Base-by-base conservation (phyloP, 2,113 vertebrate species). In the Arvicanthis niloticus region DNA sequence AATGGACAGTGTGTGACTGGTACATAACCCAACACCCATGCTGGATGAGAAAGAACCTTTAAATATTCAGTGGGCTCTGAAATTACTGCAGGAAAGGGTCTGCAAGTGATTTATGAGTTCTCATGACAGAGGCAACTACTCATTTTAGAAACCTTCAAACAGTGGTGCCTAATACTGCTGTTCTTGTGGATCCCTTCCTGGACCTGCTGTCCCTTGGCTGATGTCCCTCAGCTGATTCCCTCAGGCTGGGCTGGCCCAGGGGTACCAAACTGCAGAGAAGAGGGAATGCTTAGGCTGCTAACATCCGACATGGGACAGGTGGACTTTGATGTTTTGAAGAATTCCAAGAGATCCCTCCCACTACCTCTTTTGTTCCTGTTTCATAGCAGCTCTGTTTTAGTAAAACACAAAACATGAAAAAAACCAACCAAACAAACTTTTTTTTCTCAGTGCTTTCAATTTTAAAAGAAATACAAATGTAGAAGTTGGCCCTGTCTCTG, bases 381-480 rank as follows among this genome's bases (percentile, higher is more conserved):
- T 56, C 11, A 15, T 12, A 34, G 34, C 17, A 56, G n/a, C 29
- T 73, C 48, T 45, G 60, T 26, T 29, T n/a, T 15, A 97, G 78
- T 73, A 56, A 84, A 70, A 67, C 17, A 42, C 8, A 34, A 73
- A 86, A 40, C 22, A 60, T 42, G 2, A 34, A 10, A 42, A 73
- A 91, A 16, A 24, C 1, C 10, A 7, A 24, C 6, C 24, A 91
- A 16, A 24, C 1, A 1, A 7, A 24, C 6, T 8, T 13, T 72
- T 48, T 73, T 73, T 88, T 9, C 51, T 60, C 24, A 34, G 51
- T 53, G 3, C 24, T 37, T 37, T 86, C 5, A 40, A 24, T 81
- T 93, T 81, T 65, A 58, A 95, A 95, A 92, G 16, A 95, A 96
- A 76, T 3, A 7, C 90, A 90, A 82, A 68, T 81, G 31, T 40